Base-by-base conservation (phyloP, 2,113 vertebrate species). In the Microtus oregoni region DNA sequence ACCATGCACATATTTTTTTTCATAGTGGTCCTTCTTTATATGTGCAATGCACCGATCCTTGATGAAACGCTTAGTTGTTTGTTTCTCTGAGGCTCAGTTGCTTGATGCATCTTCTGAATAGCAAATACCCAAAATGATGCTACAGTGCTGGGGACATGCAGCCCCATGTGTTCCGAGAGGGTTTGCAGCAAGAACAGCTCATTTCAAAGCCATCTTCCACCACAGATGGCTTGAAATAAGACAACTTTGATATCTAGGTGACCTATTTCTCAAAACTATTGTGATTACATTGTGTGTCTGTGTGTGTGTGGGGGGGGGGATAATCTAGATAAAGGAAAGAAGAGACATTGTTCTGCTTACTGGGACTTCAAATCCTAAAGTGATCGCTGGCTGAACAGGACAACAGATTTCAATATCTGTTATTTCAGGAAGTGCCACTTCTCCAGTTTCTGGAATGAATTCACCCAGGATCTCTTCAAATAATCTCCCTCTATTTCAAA, bases 181-280 rank as follows among this genome's bases (percentile, higher is more conserved):
- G 94, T 95, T 72, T 92, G 78, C 91, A 96, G 65, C 52, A 76
- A 81, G 65, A 94, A 85, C 38, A 63, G 68, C 81, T 96, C 58
- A 52, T 97, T 96, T 94, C 67, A 79, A 87, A 97, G 55, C 83
- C 81, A 63, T 86, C 67, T 86, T 85, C 35, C 82, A 73, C 38
- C 61, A n/a, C 97, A 97, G 73, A 96, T 96, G 96, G 94, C 94
- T 96, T 1, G 24, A 91, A 90, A 95, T 67, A 95, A 95, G 97
- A 94, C 89, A 86, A 61, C 81, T 92, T 90, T 93, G 93, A 97
- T 96, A 95, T 97, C 90, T 97, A 96, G 97, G 96, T 96, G 97
- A 96, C 97, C 97, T 97, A 96, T 70, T 96, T 96, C 90, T 93
- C 72, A 58, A 70, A 97, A 97, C 47, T 73, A 93, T 96, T 78